Base-by-base conservation (phyloP, 2,888 invertebrate species). In the Lochmaea capreae region DNA sequence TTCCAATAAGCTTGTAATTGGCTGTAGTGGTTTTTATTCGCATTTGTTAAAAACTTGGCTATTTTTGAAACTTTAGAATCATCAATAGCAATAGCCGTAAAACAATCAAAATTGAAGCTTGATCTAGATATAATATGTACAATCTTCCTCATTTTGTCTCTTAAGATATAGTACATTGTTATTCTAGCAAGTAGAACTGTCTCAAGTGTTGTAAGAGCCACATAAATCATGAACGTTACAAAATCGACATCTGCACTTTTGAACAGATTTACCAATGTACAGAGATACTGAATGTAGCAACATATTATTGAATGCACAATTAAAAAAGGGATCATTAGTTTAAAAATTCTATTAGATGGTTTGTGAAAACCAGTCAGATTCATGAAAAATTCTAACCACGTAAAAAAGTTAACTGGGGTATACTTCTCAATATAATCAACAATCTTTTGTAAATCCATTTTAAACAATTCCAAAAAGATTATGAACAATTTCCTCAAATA, bases 51-150 rank as follows among this genome's bases (percentile, higher is more conserved):
- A 46, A 14, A 46, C 14, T 14, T 12, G 1, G 12, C 5, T 5
- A 2, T 14, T 49, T 5, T 49, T 49, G 63, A 14, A 49, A n/a
- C 46, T 6, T 65, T 33, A 5, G 26, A 54, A 52, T 49, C 22
- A 26, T 65, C 59, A 54, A 72, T 67, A 42, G 39, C 39, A 14
- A 46, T 11, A n/a, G 72, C 59, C 4, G 49, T 14, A 46, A 75
- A 75, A 46, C 72, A 75, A 11, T 54, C n/a, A 54, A 75, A 75
- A 18, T 71, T 43, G 58, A 75, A 75, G 12, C 57, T 58, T 3
- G 57, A 18, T 52, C 72, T 70, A 3, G 52, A 18, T 10, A 75
- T 65, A 8, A 70, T 49, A 1, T 22, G 11, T 22, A 10, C 49
- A 12, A 75, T 61, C 18, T 67, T 33, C 46, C 52, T 67, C 6